Percentiles rank a stretch among this genome's conserved stretches.
phyloP scores from a whole-genome alignment of 1,140 invertebrate genomes.

The Drosophila cardini region DNA sequence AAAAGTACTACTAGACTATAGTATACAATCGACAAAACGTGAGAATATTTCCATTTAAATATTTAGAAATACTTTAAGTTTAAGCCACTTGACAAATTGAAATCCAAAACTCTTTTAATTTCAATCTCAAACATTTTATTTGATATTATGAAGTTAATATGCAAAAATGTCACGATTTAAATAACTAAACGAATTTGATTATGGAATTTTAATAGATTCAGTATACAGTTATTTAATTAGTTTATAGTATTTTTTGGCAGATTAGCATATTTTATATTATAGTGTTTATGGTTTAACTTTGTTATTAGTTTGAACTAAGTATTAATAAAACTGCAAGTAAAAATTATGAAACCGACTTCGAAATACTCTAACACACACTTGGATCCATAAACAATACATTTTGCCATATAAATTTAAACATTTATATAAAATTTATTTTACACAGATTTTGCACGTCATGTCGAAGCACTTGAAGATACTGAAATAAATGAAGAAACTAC shows the following conservation, averaged over 20 bases:
- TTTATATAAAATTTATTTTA: neutral
- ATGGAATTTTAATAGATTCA: constrained; percentile 2
- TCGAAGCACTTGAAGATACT: neutral
- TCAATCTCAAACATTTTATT: neutral
- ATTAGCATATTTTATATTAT: constrained; percentile 8
- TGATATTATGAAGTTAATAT: neutral
- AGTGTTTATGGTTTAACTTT: constrained; percentile 7
- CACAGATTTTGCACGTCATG: constrained; percentile 11
- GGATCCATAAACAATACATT: neutral
- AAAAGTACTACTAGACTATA: neutral
- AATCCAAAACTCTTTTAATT: neutral
- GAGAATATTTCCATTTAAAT: constrained; percentile 10
- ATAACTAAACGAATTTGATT: constrained; percentile 6
- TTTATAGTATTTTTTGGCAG: neutral
- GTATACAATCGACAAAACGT: constrained; percentile 12
- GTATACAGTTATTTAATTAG: neutral
- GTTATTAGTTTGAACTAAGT: constrained; percentile 11
- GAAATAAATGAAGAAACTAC: constrained; percentile 2
- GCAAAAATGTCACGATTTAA: constrained; percentile 1
- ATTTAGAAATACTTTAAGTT: neutral
- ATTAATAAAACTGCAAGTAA: constrained; percentile 6
- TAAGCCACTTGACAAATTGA: neutral
- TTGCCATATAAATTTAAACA: neutral
- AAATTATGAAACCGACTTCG: neutral
- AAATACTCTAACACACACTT: neutral